Evolutionary conservation across 2,113 vertebrate species (phyloP), one percentile per base, ranked within the genome.

Genomic region (Misgurnus anguillicaudatus): DNA sequence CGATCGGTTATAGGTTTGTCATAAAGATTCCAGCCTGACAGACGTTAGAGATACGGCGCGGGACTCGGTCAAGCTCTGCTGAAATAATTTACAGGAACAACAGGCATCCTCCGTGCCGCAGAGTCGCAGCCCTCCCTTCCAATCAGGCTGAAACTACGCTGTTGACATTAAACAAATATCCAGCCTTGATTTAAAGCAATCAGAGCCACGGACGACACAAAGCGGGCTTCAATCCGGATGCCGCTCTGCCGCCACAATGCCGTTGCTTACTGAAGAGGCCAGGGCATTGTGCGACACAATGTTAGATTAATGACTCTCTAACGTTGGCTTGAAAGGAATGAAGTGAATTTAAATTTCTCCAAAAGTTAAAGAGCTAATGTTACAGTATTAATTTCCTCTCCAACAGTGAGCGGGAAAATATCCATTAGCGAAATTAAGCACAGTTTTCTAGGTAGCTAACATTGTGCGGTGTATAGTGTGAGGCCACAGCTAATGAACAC

Each of bases 341-440:
- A 95, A 97, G 95, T 94, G 95, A 96, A 95, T 98, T 97, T 96
- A 95, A 97, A 98, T 98, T 96, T 95, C 94, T 95, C 94, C 94
- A 96, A 98, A 98, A 98, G 96, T 98, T 98, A 96, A 96, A 97
- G 95, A 98, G 97, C 95, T 96, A 97, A 96, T 94, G 96, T 95
- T 96, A 95, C 94, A 93, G 95, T 97, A 96, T 97, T 98, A 96
- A 98, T 98, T 97, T 97, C 95, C 95, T 94, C 95, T 94, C 95
- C 94, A 97, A 97, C 95, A 95, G 94, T 96, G 95, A 97, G 97
- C 96, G 95, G 96, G 95, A 96, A 98, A 97, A 97, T 98, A 96
- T 98, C 98, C 98, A 98, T 98, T 98, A 98, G 96, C 92, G 95
- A 96, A 97, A 98, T 98, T 95, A 98, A 97, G 94, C 96, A 94